Conservation (phyloP, 2,888 invertebrate genomes). For the Acrobasis repandana region DNA sequence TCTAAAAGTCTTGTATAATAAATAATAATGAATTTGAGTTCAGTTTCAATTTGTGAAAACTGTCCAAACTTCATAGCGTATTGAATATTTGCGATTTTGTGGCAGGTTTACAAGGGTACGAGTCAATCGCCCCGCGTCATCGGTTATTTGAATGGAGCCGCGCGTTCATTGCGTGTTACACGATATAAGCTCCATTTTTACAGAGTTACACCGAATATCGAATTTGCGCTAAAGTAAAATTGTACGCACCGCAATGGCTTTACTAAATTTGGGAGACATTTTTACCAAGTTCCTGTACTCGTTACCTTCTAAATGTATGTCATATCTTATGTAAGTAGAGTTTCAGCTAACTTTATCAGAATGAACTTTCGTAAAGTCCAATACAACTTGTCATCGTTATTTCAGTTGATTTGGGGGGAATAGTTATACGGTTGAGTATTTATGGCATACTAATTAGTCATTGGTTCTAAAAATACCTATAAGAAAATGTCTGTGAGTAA, state of each 20-base stretch:
- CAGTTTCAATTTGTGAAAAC: not conserved
- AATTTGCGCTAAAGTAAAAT: conserved; percentile 34
- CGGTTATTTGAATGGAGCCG: conserved; percentile 72
- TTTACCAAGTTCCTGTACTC: conserved; percentile 3
- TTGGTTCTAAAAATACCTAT: too few species aligned
- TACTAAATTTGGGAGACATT: conserved; percentile 3
- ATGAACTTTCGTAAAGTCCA: not conserved
- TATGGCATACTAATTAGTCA: too few species aligned
- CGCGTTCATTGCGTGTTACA: conserved; percentile 66
- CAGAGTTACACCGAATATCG: conserved; percentile 37
- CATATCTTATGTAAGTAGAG: not conserved
- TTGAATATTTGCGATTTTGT: not conserved
- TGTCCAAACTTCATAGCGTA: not conserved
- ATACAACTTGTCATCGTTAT: not conserved
- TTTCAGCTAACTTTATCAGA: not conserved
- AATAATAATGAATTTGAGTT: too few species aligned
- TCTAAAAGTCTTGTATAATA: too few species aligned
- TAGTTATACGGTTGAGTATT: too few species aligned
- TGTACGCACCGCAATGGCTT: conserved; percentile 33
- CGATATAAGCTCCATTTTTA: conserved; percentile 59
- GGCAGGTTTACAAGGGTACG: conserved; percentile 29
- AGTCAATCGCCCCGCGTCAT: conserved; percentile 70
- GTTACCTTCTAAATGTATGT: not conserved
- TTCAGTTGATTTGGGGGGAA: not conserved
- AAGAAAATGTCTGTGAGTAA: too few species aligned